Percentiles rank a stretch among this genome's conserved stretches.
phyloP scores from a whole-genome alignment of 2,113 vertebrate genomes.

The Terrapene triunguis region DNA sequence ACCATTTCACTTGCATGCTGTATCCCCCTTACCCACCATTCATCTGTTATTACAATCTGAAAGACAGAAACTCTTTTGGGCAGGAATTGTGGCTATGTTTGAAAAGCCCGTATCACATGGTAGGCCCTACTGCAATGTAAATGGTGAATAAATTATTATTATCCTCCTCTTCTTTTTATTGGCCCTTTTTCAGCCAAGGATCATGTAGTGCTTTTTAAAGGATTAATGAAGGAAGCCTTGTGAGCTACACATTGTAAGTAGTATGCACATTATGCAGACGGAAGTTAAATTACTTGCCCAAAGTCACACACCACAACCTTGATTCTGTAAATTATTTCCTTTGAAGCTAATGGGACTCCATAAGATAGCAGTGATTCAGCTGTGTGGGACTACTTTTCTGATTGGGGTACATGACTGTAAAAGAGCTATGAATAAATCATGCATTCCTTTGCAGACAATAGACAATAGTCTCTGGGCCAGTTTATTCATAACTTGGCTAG shows the following conservation, averaged over 20 bases:
- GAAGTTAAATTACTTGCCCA: conserved; percentile 11
- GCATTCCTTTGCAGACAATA: not conserved
- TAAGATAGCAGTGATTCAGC: not conserved
- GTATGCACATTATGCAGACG: not conserved
- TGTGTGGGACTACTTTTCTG: not conserved
- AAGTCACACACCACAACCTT: not conserved
- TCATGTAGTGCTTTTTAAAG: not conserved
- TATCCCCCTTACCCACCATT: not conserved
- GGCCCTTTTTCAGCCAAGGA: not conserved
- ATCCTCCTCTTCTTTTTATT: not conserved
- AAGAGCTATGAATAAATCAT: not conserved
- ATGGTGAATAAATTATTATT: not conserved
- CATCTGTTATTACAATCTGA: not conserved
- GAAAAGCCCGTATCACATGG: not conserved
- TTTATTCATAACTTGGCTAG: not conserved
- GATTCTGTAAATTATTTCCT: not conserved
- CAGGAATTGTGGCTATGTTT: not conserved
- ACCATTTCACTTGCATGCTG: not conserved
- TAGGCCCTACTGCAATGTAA: not conserved
- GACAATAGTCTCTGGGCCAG: not conserved
- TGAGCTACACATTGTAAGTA: not conserved
- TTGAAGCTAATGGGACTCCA: not conserved
- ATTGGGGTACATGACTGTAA: not conserved
- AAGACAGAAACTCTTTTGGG: not conserved
- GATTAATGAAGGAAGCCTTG: not conserved